Base-by-base conservation (phyloP, 2,888 invertebrate genomes). In the Diploptera punctata region DNA sequence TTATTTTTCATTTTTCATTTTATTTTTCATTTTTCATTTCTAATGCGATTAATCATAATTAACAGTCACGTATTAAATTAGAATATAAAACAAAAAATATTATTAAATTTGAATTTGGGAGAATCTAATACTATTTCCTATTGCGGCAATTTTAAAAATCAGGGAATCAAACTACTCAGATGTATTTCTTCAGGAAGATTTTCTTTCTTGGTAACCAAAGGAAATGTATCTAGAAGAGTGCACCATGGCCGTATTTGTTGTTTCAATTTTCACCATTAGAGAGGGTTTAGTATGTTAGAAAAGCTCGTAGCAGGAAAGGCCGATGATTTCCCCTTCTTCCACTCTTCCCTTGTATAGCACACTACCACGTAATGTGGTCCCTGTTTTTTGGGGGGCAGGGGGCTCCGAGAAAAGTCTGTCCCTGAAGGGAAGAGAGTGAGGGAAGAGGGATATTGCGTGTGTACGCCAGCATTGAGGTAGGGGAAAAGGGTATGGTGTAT, bases 381-480 rank as follows among this genome's bases (percentile, higher is more conserved):
- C 65, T 65, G 65, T 47, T 65, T 65, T 65, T 65, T 19, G 38
- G 61, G 54, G 68, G 65, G 29, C 33, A 43, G 10, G 24, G 57
- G 52, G 52, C 26, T 54, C 68, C 44, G 69, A 65, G 65, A 52
- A 73, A 47, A 61, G 43, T 43, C 71, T 61, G 68, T 57, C 57
- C 67, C 52, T 52, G 29, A 44, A 47, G 65, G 57, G 44, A 31
- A 31, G 19, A 43, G 52, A 24, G 31, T 13, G 43, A 26, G 62
- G 44, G 72, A 33, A 43, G 52, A 67, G 69, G 67, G 61, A 69
- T 47, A 47, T 60, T 69, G 60, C 79, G 78, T 79, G 79, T 78
- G 77, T 77, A 78, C 78, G 77, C 65, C n/a, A 26, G 44, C 65
- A 43, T 18, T 10, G 24, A 7, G 65, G 24, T n/a, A 38, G 21